phyloP scores from a whole-genome alignment of 1,140 invertebrate species.

The Danaus plexippus region DNA sequence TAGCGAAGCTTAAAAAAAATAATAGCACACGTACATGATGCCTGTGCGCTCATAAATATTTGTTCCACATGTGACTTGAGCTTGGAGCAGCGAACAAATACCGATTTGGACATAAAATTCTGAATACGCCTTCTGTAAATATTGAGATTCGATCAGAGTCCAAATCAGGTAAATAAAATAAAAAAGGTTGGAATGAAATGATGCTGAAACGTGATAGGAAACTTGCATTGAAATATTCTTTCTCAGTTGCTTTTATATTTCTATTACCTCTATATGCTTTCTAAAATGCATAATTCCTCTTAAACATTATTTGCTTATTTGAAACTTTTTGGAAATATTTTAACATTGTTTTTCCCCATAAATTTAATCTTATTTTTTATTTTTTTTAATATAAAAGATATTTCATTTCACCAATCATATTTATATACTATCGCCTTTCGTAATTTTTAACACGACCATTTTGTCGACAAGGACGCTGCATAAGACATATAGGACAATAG shows the following conservation, averaged over 20 bases:
- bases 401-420: too few species aligned
- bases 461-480: too few species aligned
- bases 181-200: slow-evolving; percentile 25
- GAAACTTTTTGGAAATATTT: too few species aligned
- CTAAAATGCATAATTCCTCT: too few species aligned
- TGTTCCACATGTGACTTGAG: slow-evolving; percentile 23
- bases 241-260: neutral
- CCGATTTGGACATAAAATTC: slow-evolving; percentile 22
- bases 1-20: slow-evolving; percentile 22
- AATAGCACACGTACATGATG: slow-evolving; percentile 18
- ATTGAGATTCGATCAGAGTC: slow-evolving; percentile 24
- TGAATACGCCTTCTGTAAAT: slow-evolving; percentile 22
- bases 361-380: too few species aligned
- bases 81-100: slow-evolving; percentile 19
- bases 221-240: neutral
- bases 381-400: too few species aligned
- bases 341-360: too few species aligned
- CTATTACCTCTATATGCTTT: neutral
- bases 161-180: slow-evolving; percentile 27
- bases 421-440: too few species aligned
- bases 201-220: slow-evolving; percentile 21
- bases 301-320: too few species aligned
- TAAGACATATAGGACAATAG: too few species aligned
- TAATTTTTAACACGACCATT: too few species aligned
- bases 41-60: slow-evolving; percentile 24